These are phyloP conservation scores for Harmothoe impar DNA, from an alignment of 2,888 invertebrate species.

Conservation along the genomic window DNA sequence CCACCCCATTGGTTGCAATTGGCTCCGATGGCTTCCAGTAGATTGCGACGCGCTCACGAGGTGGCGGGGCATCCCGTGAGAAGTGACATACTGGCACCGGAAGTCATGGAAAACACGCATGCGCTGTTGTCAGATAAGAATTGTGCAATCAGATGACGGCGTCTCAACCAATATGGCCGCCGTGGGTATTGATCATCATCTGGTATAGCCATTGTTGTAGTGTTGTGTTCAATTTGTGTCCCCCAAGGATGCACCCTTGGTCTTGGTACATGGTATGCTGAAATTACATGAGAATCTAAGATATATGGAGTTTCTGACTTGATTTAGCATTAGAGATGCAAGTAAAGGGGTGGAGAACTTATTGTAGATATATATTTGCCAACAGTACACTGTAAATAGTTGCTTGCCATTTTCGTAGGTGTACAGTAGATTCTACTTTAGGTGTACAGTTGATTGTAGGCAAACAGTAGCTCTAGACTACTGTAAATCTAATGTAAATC, in stretches of 20 bases:
- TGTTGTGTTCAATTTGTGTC: not conserved
- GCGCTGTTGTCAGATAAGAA: slow-evolving; percentile 51
- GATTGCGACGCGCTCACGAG: not conserved
- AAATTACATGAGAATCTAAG: too few relatives aligned
- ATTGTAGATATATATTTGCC: too few relatives aligned
- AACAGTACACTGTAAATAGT: too few relatives aligned
- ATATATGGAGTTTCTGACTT: too few relatives aligned
- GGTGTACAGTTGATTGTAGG: too few relatives aligned
- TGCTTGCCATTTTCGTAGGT: too few relatives aligned
- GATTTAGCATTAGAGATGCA: too few relatives aligned
- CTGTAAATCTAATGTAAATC: too few relatives aligned
- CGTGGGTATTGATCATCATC: not conserved
- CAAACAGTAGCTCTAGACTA: too few relatives aligned
- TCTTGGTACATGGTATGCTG: not conserved
- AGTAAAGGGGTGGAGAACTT: too few relatives aligned
- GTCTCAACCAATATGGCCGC: not conserved
- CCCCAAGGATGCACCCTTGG: not conserved
- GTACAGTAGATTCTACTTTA: too few relatives aligned
- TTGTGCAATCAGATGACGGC: not conserved
- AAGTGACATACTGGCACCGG: not conserved
- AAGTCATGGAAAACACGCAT: slow-evolving; percentile 28
- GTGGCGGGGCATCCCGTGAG: slow-evolving; percentile 13
- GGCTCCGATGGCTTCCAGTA: not conserved
- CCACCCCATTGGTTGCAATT: slow-evolving; percentile 13
- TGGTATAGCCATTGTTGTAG: not conserved